Evolutionary conservation across 2,113 vertebrate species (phyloP), one percentile per base, ranked within the genome.

Genomic region (Lepus europaeus): DNA sequence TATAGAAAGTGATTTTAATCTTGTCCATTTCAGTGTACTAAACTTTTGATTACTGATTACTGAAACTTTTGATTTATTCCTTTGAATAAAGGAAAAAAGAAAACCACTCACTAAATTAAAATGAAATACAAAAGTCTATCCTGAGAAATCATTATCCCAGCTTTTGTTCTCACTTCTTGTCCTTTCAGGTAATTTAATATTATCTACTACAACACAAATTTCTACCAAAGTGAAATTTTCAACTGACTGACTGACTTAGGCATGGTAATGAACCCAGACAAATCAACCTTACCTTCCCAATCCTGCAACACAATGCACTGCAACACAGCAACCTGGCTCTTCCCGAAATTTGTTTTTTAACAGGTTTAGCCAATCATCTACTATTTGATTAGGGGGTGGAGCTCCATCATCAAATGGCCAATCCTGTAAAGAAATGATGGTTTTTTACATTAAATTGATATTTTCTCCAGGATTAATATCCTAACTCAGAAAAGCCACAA

Each of bases 401-500:
- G 99, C 99, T 76, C 99, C 99, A 79, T 99, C 99, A 95, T 99
- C 99, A 84, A 99, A 99, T 0, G 99, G 99, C 99, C 99, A 99
- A 98, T 99, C 99, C 99, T 99, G 84, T 49, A 69, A 97, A 56
- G 19, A 78, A 66, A 91, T 80, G 0, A 91, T 80, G 0, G 92
- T 8, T 27, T 88, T 63, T 74, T 81, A 94, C 5, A 95, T 93
- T 94, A 95, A 94, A 49, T 2, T 92, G 77, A 0, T 86, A 95
- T 77, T 82, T 95, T 86, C 33, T 90, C 51, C 6, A 87, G 29
- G 31, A 87, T 77, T 79, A 95, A 82, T 14, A 88, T 63, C 31
- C 53, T 86, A 90, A 85, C 61, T 59, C 23, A 77, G 6, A 93
- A 61, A 23, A 83, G 23, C 51, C 39, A 3, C 31, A 94, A 51